Percentiles rank a stretch among this genome's conserved stretches.
phyloP scores from a whole-genome alignment of 2,888 invertebrate genomes.

The Cactoblastis cactorum region DNA sequence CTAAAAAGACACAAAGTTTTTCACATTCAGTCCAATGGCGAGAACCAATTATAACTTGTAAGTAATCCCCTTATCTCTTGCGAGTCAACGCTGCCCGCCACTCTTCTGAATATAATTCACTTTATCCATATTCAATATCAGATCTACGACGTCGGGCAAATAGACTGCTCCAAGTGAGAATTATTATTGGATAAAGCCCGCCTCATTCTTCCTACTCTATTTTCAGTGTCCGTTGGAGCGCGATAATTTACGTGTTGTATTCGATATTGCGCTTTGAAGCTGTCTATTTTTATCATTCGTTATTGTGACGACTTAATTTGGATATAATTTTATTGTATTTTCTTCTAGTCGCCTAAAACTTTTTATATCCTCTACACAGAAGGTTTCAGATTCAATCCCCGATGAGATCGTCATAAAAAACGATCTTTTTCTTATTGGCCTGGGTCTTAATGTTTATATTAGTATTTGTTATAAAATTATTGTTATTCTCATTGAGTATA shows the following conservation, averaged over 20 bases:
- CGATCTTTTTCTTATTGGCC: too few relatives aligned
- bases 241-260: slow-evolving; percentile 65
- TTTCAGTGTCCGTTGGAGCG: slow-evolving; percentile 60
- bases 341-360: not conserved
- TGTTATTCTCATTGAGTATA: too few relatives aligned
- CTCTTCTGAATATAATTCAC: slow-evolving; percentile 73
- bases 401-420: too few relatives aligned
- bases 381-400: too few relatives aligned
- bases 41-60: slow-evolving; percentile 76
- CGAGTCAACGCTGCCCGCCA: slow-evolving; percentile 63
- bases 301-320: slow-evolving; percentile 12
- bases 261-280: slow-evolving; percentile 49
- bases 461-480: too few relatives aligned
- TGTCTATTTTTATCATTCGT: slow-evolving; percentile 36
- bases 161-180: slow-evolving; percentile 75
- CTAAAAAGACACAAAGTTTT: slow-evolving; percentile 53
- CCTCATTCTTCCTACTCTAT: slow-evolving; percentile 65
- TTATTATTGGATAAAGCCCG: slow-evolving; percentile 75
- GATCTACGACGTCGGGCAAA: slow-evolving; percentile 72
- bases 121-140: slow-evolving; percentile 78
- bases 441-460: too few relatives aligned
- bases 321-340: not conserved
- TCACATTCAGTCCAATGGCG: slow-evolving; percentile 62
- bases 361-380: too few relatives aligned
- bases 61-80: slow-evolving; percentile 73